These are phyloP conservation scores for Seriola rivoliana DNA, from an alignment of 2,113 vertebrate genomes.

Conservation along the genomic window DNA sequence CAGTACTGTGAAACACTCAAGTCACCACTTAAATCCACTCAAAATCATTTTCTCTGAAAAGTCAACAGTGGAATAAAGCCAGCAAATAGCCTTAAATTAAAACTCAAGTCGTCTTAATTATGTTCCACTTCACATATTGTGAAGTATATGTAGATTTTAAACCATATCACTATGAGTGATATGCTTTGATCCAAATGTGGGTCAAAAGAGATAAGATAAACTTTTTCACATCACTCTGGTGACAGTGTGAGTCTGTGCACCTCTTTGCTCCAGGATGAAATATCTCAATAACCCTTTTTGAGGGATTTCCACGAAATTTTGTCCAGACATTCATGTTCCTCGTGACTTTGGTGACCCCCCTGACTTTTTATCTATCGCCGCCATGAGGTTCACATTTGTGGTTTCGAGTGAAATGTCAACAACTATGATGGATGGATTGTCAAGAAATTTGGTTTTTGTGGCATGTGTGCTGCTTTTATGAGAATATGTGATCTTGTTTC, in stretches of 20 bases:
- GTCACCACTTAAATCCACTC: neutral
- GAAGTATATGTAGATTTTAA: neutral
- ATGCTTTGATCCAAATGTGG: neutral
- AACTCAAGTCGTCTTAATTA: neutral
- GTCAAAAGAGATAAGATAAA: neutral
- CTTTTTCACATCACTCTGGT: too few relatives aligned
- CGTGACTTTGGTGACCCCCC: neutral
- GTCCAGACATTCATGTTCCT: neutral
- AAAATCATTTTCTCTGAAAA: neutral
- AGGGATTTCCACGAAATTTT: neutral
- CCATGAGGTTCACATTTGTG: neutral
- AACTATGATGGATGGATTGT: neutral
- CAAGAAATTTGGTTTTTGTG: neutral
- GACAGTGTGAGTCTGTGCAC: neutral
- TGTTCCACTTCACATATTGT: neutral
- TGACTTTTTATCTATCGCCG: neutral
- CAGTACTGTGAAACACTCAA: neutral
- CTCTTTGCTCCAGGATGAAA: neutral
- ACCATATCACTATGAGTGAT: neutral
- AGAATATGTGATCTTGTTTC: constrained; percentile 2
- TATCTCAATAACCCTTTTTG: neutral
- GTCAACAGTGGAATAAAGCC: constrained; percentile 5
- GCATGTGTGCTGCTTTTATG: neutral
- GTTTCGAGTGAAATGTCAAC: neutral
- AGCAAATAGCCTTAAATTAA: neutral